These are phyloP conservation scores for Melanchra persicariae DNA, from an alignment of 2,888 invertebrate species.

Conservation along the genomic window DNA sequence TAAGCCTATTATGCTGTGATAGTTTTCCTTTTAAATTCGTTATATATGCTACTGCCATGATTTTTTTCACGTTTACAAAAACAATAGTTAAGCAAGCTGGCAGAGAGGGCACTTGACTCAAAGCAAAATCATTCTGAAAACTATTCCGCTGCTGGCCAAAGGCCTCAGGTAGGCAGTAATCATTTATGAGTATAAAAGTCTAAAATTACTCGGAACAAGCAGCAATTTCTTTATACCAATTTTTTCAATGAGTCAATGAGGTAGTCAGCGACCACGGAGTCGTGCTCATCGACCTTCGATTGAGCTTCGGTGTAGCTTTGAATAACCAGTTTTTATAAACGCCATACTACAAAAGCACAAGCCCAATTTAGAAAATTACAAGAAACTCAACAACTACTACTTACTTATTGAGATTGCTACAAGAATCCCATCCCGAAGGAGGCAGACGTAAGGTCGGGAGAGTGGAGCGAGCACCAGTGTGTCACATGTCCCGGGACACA, in stretches of 20 bases:
- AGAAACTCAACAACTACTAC: neutral
- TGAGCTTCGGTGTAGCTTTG: too few relatives aligned
- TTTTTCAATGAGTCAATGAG: neutral
- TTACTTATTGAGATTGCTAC: neutral
- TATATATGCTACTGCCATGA: too few relatives aligned
- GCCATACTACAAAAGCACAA: neutral
- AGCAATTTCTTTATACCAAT: neutral
- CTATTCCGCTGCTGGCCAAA: too few relatives aligned
- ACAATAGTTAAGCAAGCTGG: too few relatives aligned
- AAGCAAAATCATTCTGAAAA: too few relatives aligned
- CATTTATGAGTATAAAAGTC: too few relatives aligned
- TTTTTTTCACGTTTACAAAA: too few relatives aligned
- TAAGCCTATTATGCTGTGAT: too few relatives aligned
- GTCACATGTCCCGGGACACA: conserved; percentile 38
- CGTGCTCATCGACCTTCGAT: neutral
- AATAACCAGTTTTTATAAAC: neutral
- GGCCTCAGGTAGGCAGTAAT: too few relatives aligned
- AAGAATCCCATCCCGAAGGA: neutral
- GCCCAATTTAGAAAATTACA: neutral
- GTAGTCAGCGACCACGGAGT: neutral
- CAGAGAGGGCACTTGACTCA: too few relatives aligned
- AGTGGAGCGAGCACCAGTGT: conserved; percentile 21
- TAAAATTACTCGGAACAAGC: neutral
- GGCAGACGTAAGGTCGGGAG: neutral
- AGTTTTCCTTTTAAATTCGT: too few relatives aligned